Evolutionary conservation across 2,888 invertebrate genomes (phyloP), one percentile per base, ranked within the genome.

Genomic region (Troilus luridus): DNA sequence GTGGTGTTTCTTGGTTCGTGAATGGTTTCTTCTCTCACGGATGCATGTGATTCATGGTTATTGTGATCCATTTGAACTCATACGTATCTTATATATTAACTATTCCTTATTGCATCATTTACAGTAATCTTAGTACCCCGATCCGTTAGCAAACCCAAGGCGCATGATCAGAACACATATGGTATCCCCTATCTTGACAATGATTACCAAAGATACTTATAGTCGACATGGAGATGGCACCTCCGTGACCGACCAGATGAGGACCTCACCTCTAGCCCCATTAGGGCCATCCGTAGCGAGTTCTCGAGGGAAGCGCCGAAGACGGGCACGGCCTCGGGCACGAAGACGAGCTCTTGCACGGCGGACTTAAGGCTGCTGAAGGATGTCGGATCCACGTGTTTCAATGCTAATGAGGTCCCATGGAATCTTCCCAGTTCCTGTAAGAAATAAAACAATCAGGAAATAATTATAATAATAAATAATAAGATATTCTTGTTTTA

Each of bases 391-490:
- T 93, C 92, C 27, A 92, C 90, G 89, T 91, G 91, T 64, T 93
- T 93, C 93, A 93, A 92, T 14, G 93, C 93, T 56, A 93, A 91
- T 3, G 93, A 93, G 24, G 92, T 91, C 1, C 93, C 93, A 90
- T 93, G 93, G 91, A 93, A 93, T 62, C 92, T 92, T 11, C 92
- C 93, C 85, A 93, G 91, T 14, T 92, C 92, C 93, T 93, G 92
- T 0, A 92, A 91, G 54, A 62, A 41, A 91, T 67, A 17, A 60
- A 58, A 19, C 77, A 14, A 77, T 77, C 5, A 77, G 41, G 0
- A 77, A 64, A 41, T 41, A 41, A 41, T 41, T 3, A 41, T 41
- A 41, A 41, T 41, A 41, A 41, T 41, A 21, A 62, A 62, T 62
- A 5, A 5, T 21, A 21, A 6, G 21, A 21, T 1, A 9, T 19